These are phyloP conservation scores for Sisyra nigra DNA, from an alignment of 2,888 invertebrate species.

Conservation along the genomic window DNA sequence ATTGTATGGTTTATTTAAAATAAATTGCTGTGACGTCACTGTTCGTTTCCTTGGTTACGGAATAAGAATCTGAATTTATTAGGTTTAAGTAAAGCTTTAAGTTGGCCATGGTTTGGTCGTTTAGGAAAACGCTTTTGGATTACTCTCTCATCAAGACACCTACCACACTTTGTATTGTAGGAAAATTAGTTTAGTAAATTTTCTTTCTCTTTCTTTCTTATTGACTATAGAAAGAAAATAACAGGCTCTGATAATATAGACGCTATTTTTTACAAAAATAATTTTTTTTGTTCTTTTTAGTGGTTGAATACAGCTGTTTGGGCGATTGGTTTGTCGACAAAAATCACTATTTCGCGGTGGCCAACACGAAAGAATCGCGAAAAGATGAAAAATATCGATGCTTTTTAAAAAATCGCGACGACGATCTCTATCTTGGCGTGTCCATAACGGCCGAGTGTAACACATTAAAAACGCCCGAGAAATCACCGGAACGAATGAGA, in stretches of 20 bases:
- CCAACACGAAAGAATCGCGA: slow-evolving; percentile 88
- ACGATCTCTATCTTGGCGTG: slow-evolving; percentile 80
- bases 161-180: background rate
- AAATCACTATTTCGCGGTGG: slow-evolving; percentile 94
- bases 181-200: background rate
- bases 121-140: no score
- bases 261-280: no score
- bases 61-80: no score
- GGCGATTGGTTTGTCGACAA: slow-evolving; percentile 94
- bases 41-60: no score
- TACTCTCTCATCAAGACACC: no score
- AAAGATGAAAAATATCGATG: slow-evolving; percentile 91
- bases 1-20: no score
- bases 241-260: no score
- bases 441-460: slow-evolving; percentile 91
- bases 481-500: slow-evolving; percentile 77
- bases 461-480: slow-evolving; percentile 80
- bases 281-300: slow-evolving; percentile 23
- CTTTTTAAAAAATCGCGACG: slow-evolving; percentile 85
- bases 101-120: no score
- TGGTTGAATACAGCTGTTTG: slow-evolving; percentile 81
- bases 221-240: no score
- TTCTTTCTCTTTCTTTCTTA: no score
- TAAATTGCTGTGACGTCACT: no score
- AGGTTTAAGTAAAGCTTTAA: no score